These are phyloP conservation scores for Drosophila orosa DNA, from an alignment of 1,140 invertebrate genomes.

Conservation along the genomic window DNA sequence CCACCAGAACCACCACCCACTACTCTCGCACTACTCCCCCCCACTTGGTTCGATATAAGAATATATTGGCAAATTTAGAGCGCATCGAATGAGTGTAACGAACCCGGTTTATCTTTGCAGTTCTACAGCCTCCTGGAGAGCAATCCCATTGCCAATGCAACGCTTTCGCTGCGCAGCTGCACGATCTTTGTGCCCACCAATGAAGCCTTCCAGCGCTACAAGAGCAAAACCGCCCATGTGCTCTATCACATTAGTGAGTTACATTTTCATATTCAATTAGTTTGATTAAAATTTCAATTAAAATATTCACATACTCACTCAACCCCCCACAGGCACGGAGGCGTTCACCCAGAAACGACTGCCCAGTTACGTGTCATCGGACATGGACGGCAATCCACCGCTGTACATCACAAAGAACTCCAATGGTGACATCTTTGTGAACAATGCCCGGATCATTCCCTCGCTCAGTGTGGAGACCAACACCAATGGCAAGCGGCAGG, in stretches of 20 bases:
- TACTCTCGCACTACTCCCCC: constrained; percentile 1
- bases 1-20: constrained; percentile 27
- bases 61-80: constrained; percentile 44
- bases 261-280: constrained; percentile 58
- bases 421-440: constrained; percentile 90
- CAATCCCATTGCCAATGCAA: constrained; percentile 88
- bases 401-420: constrained; percentile 90
- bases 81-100: constrained; percentile 40
- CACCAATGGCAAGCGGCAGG: constrained; percentile 88
- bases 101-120: constrained; percentile 86
- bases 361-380: constrained; percentile 88
- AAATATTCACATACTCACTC: constrained; percentile 23
- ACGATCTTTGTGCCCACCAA: constrained; percentile 93
- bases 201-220: constrained; percentile 89
- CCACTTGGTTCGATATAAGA: constrained; percentile 45
- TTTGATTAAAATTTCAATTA: constrained; percentile 38
- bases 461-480: constrained; percentile 88
- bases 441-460: constrained; percentile 90
- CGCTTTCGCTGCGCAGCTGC: constrained; percentile 88
- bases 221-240: constrained; percentile 86
- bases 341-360: constrained; percentile 89
- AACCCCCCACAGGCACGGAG: constrained; percentile 87
- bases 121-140: constrained; percentile 89
- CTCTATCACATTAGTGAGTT: constrained; percentile 93
- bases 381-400: constrained; percentile 91